These are phyloP conservation scores for Arctopsyche grandis DNA, from an alignment of 1,140 invertebrate genomes.

Conservation along the genomic window DNA sequence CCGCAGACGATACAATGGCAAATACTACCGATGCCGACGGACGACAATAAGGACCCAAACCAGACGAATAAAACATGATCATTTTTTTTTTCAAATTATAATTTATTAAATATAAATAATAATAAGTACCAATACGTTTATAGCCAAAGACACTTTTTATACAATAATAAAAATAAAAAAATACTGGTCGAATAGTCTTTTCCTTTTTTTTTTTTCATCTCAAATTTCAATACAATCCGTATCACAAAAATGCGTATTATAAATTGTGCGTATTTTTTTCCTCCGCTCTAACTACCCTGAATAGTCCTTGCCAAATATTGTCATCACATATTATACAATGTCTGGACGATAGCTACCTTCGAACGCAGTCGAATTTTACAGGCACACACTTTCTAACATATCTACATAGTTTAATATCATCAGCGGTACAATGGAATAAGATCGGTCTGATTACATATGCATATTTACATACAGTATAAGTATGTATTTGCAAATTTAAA, in stretches of 20 bases:
- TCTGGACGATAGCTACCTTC: too few relatives aligned
- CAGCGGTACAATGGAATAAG: too few relatives aligned
- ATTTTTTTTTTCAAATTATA: constrained; percentile 41
- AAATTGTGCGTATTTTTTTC: constrained; percentile 37
- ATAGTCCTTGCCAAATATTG: background rate
- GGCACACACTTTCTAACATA: too few relatives aligned
- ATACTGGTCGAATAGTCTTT: constrained; percentile 42
- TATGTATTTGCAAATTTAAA: too few relatives aligned
- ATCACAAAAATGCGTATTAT: constrained; percentile 23
- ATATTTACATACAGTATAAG: too few relatives aligned
- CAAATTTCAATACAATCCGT: background rate
- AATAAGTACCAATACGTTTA: constrained; percentile 35
- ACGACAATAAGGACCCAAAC: background rate
- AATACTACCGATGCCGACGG: constrained; percentile 58
- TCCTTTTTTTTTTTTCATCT: background rate
- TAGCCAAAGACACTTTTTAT: constrained; percentile 49
- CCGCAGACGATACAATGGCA: constrained; percentile 62
- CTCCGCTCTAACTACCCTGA: constrained; percentile 33
- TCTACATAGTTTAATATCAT: too few relatives aligned
- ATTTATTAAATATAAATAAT: constrained; percentile 51
- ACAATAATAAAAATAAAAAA: constrained; percentile 40
- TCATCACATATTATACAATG: too few relatives aligned
- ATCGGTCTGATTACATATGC: too few relatives aligned
- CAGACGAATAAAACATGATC: constrained; percentile 15
- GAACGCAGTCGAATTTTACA: too few relatives aligned